phyloP scores from a whole-genome alignment of 2,113 vertebrate genomes.

The Callithrix jacchus region DNA sequence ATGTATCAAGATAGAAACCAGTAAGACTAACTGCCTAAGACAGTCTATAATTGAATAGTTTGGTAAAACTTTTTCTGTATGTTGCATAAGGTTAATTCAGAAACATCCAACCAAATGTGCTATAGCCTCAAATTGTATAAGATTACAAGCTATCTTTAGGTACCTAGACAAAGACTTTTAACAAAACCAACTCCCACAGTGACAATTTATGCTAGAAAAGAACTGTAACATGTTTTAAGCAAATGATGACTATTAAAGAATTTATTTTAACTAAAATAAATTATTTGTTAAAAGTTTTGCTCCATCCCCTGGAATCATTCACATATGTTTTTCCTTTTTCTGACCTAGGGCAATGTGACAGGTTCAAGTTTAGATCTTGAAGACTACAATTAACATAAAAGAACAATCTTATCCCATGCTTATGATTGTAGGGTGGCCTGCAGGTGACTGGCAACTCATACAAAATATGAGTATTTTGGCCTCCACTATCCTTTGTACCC shows the following conservation, averaged over 20 bases:
- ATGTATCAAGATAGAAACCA: too few species aligned
- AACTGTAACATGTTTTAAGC: conserved; percentile 11
- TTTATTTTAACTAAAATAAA: conserved; percentile 18
- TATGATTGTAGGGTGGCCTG: neutral
- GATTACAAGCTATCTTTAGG: conserved; percentile 23
- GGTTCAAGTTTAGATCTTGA: neutral
- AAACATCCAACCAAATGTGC: neutral
- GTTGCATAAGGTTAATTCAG: neutral
- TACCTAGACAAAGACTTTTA: conserved; percentile 19
- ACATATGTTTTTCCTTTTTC: neutral
- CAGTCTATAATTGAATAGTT: neutral
- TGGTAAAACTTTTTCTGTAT: neutral
- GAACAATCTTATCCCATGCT: neutral
- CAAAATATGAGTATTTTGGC: neutral
- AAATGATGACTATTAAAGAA: neutral
- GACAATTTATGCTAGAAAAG: neutral
- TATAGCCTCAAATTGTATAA: neutral
- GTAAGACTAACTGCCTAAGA: too few species aligned
- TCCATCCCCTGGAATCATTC: neutral
- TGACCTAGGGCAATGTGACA: neutral
- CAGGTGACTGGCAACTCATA: neutral
- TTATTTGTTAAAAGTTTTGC: neutral
- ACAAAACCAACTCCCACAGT: conserved; percentile 22
- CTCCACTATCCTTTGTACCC: neutral
- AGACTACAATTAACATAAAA: neutral